A percentile compares a stretch with the other conserved stretches of the same genome.
phyloP scores from a whole-genome alignment of 2,888 invertebrate species.

The Morpho deidamia region DNA sequence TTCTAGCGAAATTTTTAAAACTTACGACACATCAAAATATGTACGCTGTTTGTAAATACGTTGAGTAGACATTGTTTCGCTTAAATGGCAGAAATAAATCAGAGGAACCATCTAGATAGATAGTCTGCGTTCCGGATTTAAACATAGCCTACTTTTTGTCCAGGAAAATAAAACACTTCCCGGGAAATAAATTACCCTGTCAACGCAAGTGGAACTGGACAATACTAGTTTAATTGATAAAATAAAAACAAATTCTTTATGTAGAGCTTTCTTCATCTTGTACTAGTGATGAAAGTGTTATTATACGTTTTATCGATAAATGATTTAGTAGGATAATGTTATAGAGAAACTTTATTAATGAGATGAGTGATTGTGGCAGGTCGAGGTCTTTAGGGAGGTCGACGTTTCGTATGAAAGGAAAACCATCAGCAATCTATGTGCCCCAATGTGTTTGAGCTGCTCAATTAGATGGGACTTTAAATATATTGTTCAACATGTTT shows the following conservation, averaged over 20 bases:
- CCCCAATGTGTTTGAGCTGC: too few relatives aligned
- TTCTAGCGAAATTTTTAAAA: too few relatives aligned
- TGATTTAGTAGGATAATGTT: not conserved
- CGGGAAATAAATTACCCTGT: constrained; percentile 25
- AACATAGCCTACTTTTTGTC: constrained; percentile 22
- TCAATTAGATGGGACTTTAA: too few relatives aligned
- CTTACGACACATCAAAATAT: not conserved
- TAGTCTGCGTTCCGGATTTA: constrained; percentile 18
- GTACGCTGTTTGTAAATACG: not conserved
- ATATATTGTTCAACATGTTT: too few relatives aligned
- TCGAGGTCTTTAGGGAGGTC: too few relatives aligned
- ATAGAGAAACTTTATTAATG: not conserved
- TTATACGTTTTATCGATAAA: not conserved
- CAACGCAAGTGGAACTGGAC: constrained; percentile 21
- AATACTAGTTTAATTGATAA: constrained; percentile 27
- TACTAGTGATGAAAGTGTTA: not conserved
- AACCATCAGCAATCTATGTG: too few relatives aligned
- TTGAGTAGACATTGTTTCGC: not conserved
- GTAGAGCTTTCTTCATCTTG: constrained; percentile 14
- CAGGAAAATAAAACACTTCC: constrained; percentile 23
- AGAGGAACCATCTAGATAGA: constrained; percentile 16
- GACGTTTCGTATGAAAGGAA: too few relatives aligned
- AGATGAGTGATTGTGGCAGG: too few relatives aligned
- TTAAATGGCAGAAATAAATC: constrained; percentile 18
- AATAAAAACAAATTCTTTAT: constrained; percentile 35